phyloP scores from a whole-genome alignment of 2,113 vertebrate genomes.

The Thamnophis sirtalis region DNA sequence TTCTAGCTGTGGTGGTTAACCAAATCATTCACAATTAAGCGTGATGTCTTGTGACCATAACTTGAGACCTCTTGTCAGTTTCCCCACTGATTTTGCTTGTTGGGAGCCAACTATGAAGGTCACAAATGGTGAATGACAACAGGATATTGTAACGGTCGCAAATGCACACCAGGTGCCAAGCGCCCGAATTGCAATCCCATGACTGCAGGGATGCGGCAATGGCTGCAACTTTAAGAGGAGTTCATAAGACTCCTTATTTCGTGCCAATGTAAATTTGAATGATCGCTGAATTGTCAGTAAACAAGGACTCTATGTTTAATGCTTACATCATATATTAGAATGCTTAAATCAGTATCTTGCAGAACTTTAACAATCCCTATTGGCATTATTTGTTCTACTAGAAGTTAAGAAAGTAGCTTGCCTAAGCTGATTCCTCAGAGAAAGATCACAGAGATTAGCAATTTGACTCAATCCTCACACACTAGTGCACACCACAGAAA shows the following conservation, averaged over 20 bases:
- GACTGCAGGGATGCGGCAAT: not conserved
- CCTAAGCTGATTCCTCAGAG: not conserved
- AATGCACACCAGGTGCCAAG: not conserved
- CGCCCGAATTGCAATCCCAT: not conserved
- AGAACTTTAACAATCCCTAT: not conserved
- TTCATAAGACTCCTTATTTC: not conserved
- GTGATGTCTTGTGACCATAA: not conserved
- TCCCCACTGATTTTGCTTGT: not conserved
- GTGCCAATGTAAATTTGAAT: not conserved
- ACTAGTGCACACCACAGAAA: not conserved
- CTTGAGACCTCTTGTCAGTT: not conserved
- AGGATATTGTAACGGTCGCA: not conserved
- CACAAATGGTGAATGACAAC: not conserved
- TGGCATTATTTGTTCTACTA: not conserved
- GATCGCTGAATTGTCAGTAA: not conserved
- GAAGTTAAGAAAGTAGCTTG: not conserved
- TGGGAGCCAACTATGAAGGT: not conserved
- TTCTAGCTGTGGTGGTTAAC: not conserved
- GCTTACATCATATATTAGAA: not conserved
- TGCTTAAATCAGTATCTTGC: not conserved
- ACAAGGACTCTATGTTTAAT: not conserved
- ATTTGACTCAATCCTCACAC: not conserved
- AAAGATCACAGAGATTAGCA: not conserved
- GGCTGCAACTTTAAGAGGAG: not conserved
- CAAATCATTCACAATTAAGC: not conserved